Evolutionary conservation across 2,888 invertebrate genomes (phyloP).

Genomic region (Elegia similella): DNA sequence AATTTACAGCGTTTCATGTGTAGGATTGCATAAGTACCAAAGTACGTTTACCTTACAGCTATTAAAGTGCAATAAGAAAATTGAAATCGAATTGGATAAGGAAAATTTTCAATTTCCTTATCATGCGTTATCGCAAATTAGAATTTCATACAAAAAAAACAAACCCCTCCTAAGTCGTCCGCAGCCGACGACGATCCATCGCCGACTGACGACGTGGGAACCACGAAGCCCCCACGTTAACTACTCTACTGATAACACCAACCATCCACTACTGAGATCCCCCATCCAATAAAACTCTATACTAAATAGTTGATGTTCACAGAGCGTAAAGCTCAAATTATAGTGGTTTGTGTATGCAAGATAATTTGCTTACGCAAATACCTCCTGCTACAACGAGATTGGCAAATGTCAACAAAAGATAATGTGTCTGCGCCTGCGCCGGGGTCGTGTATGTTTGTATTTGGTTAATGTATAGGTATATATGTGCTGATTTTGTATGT

Average conservation of each 20-base stretch:
- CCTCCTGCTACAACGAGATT: slow-evolving; percentile 58
- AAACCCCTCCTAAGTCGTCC: slow-evolving; percentile 40
- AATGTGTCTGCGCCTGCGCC: slow-evolving; percentile 52
- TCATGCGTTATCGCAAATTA: slow-evolving; percentile 2
- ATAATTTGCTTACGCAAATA: slow-evolving; percentile 74
- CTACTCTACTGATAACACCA: slow-evolving; percentile 55
- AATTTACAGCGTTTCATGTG: not conserved
- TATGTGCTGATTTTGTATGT: slow-evolving; percentile 18
- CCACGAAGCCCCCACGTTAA: slow-evolving; percentile 58
- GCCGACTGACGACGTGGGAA: slow-evolving; percentile 56
- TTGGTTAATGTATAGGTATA: slow-evolving; percentile 31
- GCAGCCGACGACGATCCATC: slow-evolving; percentile 70
- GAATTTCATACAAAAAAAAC: slow-evolving; percentile 23
- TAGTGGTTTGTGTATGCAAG: slow-evolving; percentile 39
- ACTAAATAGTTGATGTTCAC: not conserved
- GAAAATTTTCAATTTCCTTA: not conserved
- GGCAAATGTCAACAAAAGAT: slow-evolving; percentile 69
- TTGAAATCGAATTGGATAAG: not conserved
- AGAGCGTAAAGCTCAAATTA: slow-evolving; percentile 30
- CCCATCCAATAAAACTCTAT: slow-evolving; percentile 17
- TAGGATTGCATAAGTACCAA: not conserved
- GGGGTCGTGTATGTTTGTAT: slow-evolving; percentile 60
- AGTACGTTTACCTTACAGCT: not conserved
- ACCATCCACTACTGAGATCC: slow-evolving; percentile 43
- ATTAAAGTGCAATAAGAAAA: not conserved